Evolutionary conservation across 2,888 invertebrate genomes (phyloP).

Genomic region (Tolmerus cingulatus): DNA sequence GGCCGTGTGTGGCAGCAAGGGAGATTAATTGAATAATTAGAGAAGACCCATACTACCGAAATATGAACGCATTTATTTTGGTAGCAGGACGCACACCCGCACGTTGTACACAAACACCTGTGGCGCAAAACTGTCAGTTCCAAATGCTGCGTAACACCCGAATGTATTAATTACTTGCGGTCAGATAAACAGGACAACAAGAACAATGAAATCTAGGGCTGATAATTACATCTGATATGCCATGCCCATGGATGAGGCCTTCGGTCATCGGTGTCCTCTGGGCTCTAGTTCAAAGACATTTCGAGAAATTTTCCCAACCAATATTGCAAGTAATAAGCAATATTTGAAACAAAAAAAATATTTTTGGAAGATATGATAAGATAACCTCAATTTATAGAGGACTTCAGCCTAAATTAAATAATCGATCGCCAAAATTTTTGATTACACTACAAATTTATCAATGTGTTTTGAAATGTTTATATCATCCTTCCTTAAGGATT

Average conservation of each 20-base stretch:
- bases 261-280: neutral
- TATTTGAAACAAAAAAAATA: neutral
- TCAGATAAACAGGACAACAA: constrained; percentile 47
- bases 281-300: neutral
- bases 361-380: neutral
- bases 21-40: constrained; percentile 54
- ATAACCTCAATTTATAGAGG: too few species aligned
- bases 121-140: constrained; percentile 58
- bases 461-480: too few species aligned
- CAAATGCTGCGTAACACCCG: constrained; percentile 51
- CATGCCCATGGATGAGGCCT: constrained; percentile 10
- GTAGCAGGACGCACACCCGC: constrained; percentile 31
- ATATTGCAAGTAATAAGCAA: neutral
- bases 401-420: too few species aligned
- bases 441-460: too few species aligned
- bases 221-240: constrained; percentile 47
- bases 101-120: constrained; percentile 58
- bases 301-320: neutral
- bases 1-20: constrained; percentile 34
- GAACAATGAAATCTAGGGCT: constrained; percentile 46
- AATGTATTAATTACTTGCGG: constrained; percentile 58
- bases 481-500: too few species aligned
- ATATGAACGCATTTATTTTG: constrained; percentile 45
- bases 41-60: constrained; percentile 50
- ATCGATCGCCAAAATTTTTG: too few species aligned